Percentiles rank a stretch among this genome's conserved stretches.
Conservation (phyloP, 2,888 invertebrate species). For the Plagiodera versicolora region DNA sequence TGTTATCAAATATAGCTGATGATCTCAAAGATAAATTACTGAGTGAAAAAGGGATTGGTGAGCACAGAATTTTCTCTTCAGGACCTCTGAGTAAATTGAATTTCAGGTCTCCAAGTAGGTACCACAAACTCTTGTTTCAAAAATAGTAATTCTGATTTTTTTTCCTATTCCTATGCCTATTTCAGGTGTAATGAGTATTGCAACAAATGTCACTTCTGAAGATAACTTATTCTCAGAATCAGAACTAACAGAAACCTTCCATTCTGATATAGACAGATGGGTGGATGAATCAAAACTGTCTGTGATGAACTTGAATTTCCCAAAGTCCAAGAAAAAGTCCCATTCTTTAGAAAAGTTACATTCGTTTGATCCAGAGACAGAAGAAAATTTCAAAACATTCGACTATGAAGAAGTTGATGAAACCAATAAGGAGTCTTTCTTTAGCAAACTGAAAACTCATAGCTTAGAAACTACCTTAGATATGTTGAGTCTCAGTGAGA, state of each 20-base stretch:
- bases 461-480: slow-evolving; percentile 45
- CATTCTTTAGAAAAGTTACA: slow-evolving; percentile 33
- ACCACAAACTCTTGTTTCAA: too few relatives aligned
- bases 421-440: slow-evolving; percentile 23
- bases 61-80: slow-evolving; percentile 51
- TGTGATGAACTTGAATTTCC: slow-evolving; percentile 40
- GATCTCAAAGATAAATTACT: slow-evolving; percentile 60
- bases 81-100: slow-evolving; percentile 28
- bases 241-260: slow-evolving; percentile 48
- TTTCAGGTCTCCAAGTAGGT: slow-evolving; percentile 59
- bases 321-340: slow-evolving; percentile 36
- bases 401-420: slow-evolving; percentile 24
- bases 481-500: slow-evolving; percentile 44
- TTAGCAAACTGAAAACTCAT: slow-evolving; percentile 38
- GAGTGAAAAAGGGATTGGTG: slow-evolving; percentile 55
- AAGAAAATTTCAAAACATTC: slow-evolving; percentile 14
- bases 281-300: slow-evolving; percentile 52
- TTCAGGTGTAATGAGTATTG: slow-evolving; percentile 55
- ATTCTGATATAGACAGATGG: slow-evolving; percentile 53
- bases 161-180: slow-evolving; percentile 7
- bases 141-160: slow-evolving; percentile 4
- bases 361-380: slow-evolving; percentile 11
- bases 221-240: slow-evolving; percentile 50
- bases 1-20: slow-evolving; percentile 61
- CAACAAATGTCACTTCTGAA: slow-evolving; percentile 49